Evolutionary conservation across 1,140 invertebrate genomes (phyloP).

Genomic region (Drosophila watanabei): DNA sequence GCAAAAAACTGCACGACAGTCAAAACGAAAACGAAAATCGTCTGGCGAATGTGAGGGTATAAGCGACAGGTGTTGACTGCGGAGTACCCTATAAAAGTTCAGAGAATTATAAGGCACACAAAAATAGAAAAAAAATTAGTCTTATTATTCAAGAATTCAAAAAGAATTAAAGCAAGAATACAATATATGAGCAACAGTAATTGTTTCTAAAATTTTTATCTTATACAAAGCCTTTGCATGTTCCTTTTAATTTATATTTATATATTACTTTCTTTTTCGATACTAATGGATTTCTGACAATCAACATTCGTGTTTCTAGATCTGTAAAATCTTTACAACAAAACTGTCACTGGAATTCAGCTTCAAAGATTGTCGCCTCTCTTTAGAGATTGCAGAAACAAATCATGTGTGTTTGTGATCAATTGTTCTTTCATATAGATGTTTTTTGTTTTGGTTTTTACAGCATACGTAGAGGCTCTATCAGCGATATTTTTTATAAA

Average conservation of each 20-base stretch:
- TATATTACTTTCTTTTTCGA: too few species aligned
- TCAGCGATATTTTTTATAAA: too few species aligned
- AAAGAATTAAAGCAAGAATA: too few species aligned
- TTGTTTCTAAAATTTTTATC: too few species aligned
- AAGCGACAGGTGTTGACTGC: background rate
- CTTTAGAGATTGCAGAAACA: background rate
- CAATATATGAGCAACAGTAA: background rate
- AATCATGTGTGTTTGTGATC: background rate
- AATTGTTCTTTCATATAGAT: too few species aligned
- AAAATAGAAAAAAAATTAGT: background rate
- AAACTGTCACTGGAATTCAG: background rate
- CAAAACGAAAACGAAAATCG: constrained; percentile 62
- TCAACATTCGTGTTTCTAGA: background rate
- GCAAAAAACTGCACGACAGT: constrained; percentile 72
- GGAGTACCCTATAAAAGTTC: background rate
- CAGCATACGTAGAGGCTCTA: too few species aligned
- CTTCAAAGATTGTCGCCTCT: background rate
- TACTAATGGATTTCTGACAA: too few species aligned
- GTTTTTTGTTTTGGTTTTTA: too few species aligned
- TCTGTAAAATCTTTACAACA: background rate
- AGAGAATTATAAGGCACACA: too few species aligned
- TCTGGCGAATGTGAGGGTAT: constrained; percentile 29
- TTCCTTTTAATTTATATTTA: too few species aligned
- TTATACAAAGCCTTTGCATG: too few species aligned
- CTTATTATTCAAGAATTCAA: background rate